Conservation (phyloP, 2,888 invertebrate species). For the Lampropteryx suffumata region DNA sequence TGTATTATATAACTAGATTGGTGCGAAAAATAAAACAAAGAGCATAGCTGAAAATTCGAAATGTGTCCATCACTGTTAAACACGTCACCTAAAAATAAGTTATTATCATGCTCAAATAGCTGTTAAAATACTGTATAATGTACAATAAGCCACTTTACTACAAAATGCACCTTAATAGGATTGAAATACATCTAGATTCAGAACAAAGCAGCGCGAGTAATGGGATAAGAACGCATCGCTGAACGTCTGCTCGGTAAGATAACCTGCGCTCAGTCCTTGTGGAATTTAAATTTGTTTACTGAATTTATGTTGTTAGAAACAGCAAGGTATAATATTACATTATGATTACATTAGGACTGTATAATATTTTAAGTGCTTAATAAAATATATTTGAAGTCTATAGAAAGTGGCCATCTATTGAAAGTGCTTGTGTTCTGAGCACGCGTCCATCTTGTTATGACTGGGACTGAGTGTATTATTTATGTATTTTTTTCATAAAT, state of each 20-base stretch:
- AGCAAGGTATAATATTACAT: not conserved
- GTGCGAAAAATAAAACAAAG: not conserved
- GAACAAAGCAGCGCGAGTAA: conserved; percentile 22
- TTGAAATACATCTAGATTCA: conserved; percentile 17
- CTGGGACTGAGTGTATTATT: too few relatives aligned
- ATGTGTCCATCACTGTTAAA: not conserved
- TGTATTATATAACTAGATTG: too few relatives aligned
- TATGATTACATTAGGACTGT: too few relatives aligned
- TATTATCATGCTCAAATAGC: not conserved
- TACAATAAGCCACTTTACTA: too few relatives aligned
- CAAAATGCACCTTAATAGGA: conserved; percentile 12
- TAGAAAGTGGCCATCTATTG: too few relatives aligned
- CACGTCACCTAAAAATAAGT: not conserved
- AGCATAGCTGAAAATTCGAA: not conserved
- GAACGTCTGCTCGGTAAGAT: conserved; percentile 20
- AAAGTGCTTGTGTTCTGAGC: too few relatives aligned
- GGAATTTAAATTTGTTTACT: conserved; percentile 5
- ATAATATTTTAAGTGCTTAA: too few relatives aligned
- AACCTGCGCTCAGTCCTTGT: conserved; percentile 9
- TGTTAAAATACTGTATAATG: not conserved
- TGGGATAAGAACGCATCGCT: conserved; percentile 24
- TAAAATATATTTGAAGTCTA: too few relatives aligned
- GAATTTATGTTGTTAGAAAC: not conserved
- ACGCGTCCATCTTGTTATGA: too few relatives aligned
- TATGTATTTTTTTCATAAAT: too few relatives aligned